These are phyloP conservation scores for Bradypus variegatus DNA, from an alignment of 2,797 vertebrate genomes.

Conservation along the genomic window DNA sequence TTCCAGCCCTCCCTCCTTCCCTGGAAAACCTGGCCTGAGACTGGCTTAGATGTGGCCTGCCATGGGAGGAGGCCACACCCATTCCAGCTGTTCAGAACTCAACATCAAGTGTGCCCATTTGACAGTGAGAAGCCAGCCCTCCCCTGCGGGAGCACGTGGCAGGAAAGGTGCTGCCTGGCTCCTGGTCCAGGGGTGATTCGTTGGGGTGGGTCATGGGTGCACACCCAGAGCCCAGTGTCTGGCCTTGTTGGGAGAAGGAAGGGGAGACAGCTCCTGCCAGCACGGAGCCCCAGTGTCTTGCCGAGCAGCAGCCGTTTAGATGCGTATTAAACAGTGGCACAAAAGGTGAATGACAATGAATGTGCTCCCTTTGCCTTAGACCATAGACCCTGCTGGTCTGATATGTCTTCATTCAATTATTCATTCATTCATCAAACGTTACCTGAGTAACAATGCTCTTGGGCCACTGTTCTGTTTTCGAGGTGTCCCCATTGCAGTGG, in stretches of 20 bases:
- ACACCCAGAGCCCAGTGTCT: neutral
- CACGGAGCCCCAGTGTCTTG: neutral
- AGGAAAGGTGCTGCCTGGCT: neutral
- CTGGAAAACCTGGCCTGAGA: constrained; percentile 30
- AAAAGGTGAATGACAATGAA: constrained; percentile 8
- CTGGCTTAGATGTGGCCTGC: neutral
- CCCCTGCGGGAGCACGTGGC: neutral
- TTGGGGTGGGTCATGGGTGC: neutral
- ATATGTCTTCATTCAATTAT: neutral
- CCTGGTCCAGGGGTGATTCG: neutral
- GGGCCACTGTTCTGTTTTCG: neutral
- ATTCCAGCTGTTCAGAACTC: neutral
- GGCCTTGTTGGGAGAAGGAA: neutral
- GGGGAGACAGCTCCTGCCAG: neutral
- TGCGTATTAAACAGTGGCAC: neutral
- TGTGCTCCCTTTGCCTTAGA: neutral
- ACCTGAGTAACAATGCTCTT: neutral
- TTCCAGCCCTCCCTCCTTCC: constrained; percentile 16
- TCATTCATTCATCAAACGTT: neutral
- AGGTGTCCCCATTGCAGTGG: neutral
- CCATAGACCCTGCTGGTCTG: neutral
- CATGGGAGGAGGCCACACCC: neutral
- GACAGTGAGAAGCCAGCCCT: neutral
- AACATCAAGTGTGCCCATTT: neutral
- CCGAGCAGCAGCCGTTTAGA: neutral